Evolutionary conservation across 2,888 invertebrate species (phyloP), one percentile per base, ranked within the genome.

Genomic region (Aleiodes alternator): DNA sequence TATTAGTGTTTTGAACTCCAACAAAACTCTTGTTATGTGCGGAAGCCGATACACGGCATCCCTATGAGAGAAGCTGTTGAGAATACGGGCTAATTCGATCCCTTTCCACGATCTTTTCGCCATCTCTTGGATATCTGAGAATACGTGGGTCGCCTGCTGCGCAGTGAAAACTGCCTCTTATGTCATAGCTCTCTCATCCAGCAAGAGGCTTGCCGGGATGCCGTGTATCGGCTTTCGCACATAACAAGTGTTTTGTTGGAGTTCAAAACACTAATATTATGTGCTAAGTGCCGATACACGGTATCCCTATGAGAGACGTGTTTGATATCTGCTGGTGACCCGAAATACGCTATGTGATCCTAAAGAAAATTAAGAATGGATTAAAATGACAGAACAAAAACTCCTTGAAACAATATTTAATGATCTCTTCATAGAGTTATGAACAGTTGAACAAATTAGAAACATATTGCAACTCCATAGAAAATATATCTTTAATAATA

Each of bases 281-380:
- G 56, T 66, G 50, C 69, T 51, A 34, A 55, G 12, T 43, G 66
- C 51, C 70, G 70, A 55, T 43, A 66, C 71, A 75, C 11, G 43
- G 9, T 9, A 72, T 69, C 68, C 34, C 61, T 61, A 69, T 76
- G 53, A 72, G 59, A 72, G 69, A 76, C n/a, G 70, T 66, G 66
- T 73, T 73, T 66, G 69, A 53, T 76, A 48, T 76, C 70, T 66
- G 66, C 76, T 69, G 73, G 76, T 61, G 16, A 29, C 55, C 12
- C 43, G 57, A 43, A 69, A 69, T 72, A 76, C 56, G 73, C 38
- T 73, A 70, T 73, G 75, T 72, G 66, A 64, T 16, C 38, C 12
- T 34, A 11, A 57, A 23, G 23, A 29, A 5, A 12, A 16, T 14
- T 11, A 14, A 55, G 55, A 14, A 23, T 16, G 14, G 16, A 51